Evolutionary conservation across 2,888 invertebrate species (phyloP), one percentile per base, ranked within the genome.

Genomic region (Coenonympha arcania): DNA sequence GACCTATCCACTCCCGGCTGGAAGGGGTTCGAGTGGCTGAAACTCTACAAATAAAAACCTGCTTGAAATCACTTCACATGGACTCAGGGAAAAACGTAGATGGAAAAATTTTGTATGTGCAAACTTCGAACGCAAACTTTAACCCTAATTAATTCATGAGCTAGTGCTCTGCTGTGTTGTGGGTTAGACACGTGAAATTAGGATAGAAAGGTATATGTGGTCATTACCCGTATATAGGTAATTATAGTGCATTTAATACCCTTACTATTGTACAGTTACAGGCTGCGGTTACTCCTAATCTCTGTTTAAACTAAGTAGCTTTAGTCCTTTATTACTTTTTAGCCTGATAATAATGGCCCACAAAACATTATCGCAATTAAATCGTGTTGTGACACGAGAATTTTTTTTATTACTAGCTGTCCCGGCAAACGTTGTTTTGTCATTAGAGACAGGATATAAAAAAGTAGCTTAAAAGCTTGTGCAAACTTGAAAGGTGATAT

Each of bases 1-100:
- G 64, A 64, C 63, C 63, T 63, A 61, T 61, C 57, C 55, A 59
- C 50, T 57, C 57, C 55, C 58, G 60, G 56, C 56, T 56, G 54
- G 54, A 55, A 55, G 52, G 50, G 48, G 48, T 52, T n/a, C 40
- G 54, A 60, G 49, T 41, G 45, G 45, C 41, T 49, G 34, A 30
- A 51, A 50, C 52, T 53, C 54, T 31, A 57, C 55, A 50, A 57
- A 58, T 61, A 57, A 56, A n/a, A 58, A 56, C 34, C 34, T 50
- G 42, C 45, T 50, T 18, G 34, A 30, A 49, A 19, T 46, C 37
- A 30, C 37, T 49, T 20, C 22, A 15, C 39, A 15, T 8, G 24
- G 39, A 24, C 39, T 3, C 8, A 19, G 22, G 2, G 9, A 3
- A 37, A 24, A 8, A 15, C 3, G 24, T 22, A 15, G 22, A 37